Evolutionary conservation across 2,113 vertebrate genomes (phyloP).

Genomic region (Tupaia tana): DNA sequence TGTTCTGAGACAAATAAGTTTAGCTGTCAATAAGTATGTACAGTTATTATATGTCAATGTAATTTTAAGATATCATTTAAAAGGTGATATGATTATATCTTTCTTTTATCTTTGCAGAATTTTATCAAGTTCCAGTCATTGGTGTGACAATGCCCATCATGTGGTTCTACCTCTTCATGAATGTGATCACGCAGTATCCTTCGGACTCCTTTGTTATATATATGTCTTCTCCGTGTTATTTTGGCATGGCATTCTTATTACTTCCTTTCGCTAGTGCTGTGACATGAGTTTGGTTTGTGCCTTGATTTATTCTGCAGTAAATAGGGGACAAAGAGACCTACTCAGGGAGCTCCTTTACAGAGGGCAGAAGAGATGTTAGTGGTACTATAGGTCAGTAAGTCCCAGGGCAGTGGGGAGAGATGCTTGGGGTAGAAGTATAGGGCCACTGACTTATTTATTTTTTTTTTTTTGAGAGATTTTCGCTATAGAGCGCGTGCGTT

Average conservation of each 20-base stretch:
- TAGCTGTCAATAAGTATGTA: too few species aligned
- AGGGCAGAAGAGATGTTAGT: background rate
- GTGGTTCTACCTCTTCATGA: conserved; percentile 98
- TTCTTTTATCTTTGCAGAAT: conserved; percentile 86
- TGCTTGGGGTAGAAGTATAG: background rate
- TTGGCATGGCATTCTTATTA: background rate
- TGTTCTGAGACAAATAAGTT: background rate
- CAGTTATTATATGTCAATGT: too few species aligned
- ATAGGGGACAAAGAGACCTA: background rate
- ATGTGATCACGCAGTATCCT: conserved; percentile 99
- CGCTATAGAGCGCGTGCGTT: too few species aligned
- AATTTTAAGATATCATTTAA: too few species aligned
- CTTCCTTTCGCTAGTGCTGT: background rate
- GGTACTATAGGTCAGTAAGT: background rate
- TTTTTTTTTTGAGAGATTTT: too few species aligned
- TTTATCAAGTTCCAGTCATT: conserved; percentile 88
- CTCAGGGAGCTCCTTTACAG: background rate
- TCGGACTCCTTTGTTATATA: background rate
- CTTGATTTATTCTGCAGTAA: background rate
- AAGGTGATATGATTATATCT: background rate
- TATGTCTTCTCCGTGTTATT: background rate
- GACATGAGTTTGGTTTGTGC: background rate
- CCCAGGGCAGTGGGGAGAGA: background rate
- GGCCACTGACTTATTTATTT: background rate
- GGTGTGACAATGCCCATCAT: conserved; percentile 91